phyloP scores from a whole-genome alignment of 2,888 invertebrate species.

The Acanthosepion pharaonis region DNA sequence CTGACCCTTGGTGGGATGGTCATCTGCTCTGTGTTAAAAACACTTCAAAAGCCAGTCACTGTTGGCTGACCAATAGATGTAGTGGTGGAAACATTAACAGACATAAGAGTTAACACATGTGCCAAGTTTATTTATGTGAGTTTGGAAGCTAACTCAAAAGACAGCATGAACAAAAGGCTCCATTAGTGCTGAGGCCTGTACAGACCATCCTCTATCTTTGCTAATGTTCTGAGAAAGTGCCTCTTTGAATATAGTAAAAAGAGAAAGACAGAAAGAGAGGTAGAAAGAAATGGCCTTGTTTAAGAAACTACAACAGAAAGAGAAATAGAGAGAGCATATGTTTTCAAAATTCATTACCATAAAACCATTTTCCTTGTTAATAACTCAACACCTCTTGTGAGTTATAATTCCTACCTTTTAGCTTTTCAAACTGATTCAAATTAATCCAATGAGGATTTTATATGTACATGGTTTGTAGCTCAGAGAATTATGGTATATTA shows the following conservation, averaged over 20 bases:
- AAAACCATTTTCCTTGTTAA: too few relatives aligned
- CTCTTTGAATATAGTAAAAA: not conserved
- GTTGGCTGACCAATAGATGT: not conserved
- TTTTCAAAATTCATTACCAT: too few relatives aligned
- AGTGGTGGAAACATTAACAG: not conserved
- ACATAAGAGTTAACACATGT: not conserved
- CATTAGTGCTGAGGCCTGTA: not conserved
- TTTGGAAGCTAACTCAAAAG: not conserved
- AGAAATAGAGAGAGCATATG: too few relatives aligned
- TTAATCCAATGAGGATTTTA: too few relatives aligned
- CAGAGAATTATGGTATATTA: too few relatives aligned
- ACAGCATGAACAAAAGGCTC: not conserved
- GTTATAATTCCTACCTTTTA: too few relatives aligned
- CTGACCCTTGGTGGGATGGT: not conserved
- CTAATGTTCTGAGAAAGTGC: not conserved
- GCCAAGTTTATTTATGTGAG: not conserved
- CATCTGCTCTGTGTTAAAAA: not conserved
- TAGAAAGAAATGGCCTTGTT: not conserved
- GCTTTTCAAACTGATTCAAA: too few relatives aligned
- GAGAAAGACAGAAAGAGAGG: not conserved
- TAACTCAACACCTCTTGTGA: too few relatives aligned
- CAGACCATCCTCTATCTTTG: not conserved
- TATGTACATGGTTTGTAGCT: too few relatives aligned
- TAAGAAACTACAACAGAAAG: not conserved
- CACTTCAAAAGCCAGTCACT: not conserved